Evolutionary conservation across 2,888 invertebrate species (phyloP).

Genomic region (Mayetiola destructor): DNA sequence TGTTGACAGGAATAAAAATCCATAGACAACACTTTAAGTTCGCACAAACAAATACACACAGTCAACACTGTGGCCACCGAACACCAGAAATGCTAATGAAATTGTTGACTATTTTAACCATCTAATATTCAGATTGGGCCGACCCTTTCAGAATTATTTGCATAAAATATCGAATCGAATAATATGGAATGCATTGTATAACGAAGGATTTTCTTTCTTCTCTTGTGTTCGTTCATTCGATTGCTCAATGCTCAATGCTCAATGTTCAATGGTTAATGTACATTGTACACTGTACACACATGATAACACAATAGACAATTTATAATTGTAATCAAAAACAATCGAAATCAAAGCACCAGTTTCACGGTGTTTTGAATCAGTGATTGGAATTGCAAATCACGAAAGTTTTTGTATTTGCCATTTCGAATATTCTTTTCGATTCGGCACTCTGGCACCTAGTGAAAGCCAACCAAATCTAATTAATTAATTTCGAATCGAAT

Average conservation of each 20-base stretch:
- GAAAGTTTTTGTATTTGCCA: too few relatives aligned
- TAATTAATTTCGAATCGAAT: too few relatives aligned
- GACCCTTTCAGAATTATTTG: not conserved
- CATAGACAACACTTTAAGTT: too few relatives aligned
- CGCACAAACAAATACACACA: too few relatives aligned
- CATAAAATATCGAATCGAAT: constrained; percentile 6
- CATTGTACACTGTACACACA: too few relatives aligned
- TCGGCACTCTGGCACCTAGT: not conserved
- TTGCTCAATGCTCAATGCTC: too few relatives aligned
- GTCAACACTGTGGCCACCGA: too few relatives aligned
- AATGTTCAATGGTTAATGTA: too few relatives aligned
- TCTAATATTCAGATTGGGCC: not conserved
- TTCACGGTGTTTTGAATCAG: not conserved
- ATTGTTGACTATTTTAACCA: not conserved
- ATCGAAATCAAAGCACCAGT: not conserved
- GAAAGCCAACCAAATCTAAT: constrained; percentile 7
- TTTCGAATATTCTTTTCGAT: not conserved
- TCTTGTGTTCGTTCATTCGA: too few relatives aligned
- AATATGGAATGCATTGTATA: not conserved
- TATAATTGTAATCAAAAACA: not conserved
- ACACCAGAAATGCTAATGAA: constrained; percentile 6
- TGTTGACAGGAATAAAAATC: too few relatives aligned
- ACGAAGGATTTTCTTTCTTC: not conserved
- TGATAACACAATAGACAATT: constrained; percentile 8
- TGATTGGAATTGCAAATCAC: constrained; percentile 8